Conservation (phyloP, 2,888 invertebrate species). For the Ellobium chinense region DNA sequence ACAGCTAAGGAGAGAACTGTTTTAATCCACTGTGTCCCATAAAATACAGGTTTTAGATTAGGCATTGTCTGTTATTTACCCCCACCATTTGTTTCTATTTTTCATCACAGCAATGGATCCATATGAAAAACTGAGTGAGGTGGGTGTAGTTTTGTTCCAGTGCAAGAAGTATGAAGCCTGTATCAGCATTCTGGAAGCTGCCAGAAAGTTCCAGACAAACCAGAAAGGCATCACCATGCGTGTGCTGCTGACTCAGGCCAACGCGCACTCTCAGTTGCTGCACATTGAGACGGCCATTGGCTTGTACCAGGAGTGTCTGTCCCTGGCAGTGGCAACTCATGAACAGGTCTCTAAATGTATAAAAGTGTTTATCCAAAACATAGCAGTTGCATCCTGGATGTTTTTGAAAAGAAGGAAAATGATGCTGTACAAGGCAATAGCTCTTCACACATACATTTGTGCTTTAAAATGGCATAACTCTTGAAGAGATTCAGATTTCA, state of each 20-base stretch:
- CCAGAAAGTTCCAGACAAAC: conserved; percentile 74
- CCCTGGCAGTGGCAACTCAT: conserved; percentile 72
- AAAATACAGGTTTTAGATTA: no score
- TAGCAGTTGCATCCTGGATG: no score
- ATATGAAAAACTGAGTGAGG: conserved; percentile 74
- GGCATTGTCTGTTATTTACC: neutral
- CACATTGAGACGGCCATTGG: conserved; percentile 70
- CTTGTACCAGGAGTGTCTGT: conserved; percentile 73
- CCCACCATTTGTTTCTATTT: neutral
- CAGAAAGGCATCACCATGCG: conserved; percentile 76
- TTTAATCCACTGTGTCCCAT: no score
- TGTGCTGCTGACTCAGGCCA: conserved; percentile 71
- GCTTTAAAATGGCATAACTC: no score
- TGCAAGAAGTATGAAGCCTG: conserved; percentile 66
- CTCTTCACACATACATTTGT: no score
- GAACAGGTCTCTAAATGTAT: no score
- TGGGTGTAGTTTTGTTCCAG: conserved; percentile 73
- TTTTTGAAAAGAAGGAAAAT: no score
- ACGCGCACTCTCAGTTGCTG: conserved; percentile 69
- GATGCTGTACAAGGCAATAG: no score
- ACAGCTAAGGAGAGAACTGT: no score
- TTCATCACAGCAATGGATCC: conserved; percentile 70
- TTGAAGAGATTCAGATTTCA: no score
- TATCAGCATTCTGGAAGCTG: conserved; percentile 70
- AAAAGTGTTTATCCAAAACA: no score